phyloP scores from a whole-genome alignment of 2,113 vertebrate species.

The Murina feae region DNA sequence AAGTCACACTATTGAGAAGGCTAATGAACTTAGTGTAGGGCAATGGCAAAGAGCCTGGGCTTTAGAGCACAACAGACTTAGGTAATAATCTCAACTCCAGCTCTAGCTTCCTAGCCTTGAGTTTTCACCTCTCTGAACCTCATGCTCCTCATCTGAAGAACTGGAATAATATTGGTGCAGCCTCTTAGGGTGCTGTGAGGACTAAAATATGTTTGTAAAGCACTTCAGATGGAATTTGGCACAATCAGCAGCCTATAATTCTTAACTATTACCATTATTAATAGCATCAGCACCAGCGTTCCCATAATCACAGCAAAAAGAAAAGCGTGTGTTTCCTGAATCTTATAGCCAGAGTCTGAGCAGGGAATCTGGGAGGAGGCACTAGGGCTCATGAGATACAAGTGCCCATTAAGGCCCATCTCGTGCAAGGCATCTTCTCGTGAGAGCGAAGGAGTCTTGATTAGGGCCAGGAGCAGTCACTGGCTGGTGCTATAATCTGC shows the following conservation, averaged over 20 bases:
- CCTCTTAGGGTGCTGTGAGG: neutral
- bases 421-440: conserved; percentile 11
- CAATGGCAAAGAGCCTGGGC: neutral
- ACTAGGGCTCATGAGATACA: neutral
- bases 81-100: neutral
- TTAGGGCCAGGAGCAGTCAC: conserved; percentile 73
- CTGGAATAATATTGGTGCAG: neutral
- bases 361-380: neutral
- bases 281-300: neutral
- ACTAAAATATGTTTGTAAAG: neutral
- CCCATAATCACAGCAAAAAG: neutral
- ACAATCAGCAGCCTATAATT: neutral
- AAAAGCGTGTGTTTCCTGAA: neutral
- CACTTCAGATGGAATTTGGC: neutral
- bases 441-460: conserved; percentile 62
- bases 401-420: conserved; percentile 52
- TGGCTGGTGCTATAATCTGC: conserved; percentile 74
- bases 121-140: conserved; percentile 19
- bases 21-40: neutral
- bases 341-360: neutral
- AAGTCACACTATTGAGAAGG: neutral
- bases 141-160: neutral
- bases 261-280: neutral
- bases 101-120: neutral
- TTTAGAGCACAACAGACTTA: neutral